Evolutionary conservation across 2,113 vertebrate species (phyloP).

Genomic region (Tragelaphus scriptus): DNA sequence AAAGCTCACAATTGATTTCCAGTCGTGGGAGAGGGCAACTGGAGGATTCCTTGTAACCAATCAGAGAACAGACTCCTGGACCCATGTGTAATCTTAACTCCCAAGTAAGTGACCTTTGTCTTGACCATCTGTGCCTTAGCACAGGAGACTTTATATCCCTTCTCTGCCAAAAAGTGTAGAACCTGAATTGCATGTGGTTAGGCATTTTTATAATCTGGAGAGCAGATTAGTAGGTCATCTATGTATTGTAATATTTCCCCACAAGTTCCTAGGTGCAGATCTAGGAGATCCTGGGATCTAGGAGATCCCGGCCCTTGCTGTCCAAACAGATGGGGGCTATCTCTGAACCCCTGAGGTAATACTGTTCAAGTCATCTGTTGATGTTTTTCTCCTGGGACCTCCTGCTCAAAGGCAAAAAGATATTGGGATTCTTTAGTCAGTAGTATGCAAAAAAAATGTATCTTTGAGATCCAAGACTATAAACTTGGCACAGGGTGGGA

Average conservation of each 20-base stretch:
- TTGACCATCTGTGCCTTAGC: background rate
- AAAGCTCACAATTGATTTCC: background rate
- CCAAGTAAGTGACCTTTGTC: background rate
- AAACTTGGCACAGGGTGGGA: background rate
- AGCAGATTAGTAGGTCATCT: background rate
- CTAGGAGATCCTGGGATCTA: background rate
- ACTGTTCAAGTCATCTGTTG: background rate
- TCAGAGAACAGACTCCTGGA: background rate
- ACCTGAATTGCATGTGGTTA: background rate
- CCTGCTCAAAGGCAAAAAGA: background rate
- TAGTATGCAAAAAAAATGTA: background rate
- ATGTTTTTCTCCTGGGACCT: background rate
- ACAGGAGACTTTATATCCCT: background rate
- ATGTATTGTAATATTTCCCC: background rate
- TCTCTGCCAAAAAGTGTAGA: background rate
- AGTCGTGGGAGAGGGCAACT: accelerated
- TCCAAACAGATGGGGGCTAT: background rate
- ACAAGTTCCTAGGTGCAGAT: background rate
- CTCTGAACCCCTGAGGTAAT: background rate
- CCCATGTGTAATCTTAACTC: background rate
- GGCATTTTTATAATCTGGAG: background rate
- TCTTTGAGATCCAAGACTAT: background rate
- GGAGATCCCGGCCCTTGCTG: background rate
- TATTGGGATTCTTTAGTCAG: background rate
- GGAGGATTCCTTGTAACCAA: background rate